These are phyloP conservation scores for Teleogryllus oceanicus DNA, from an alignment of 2,888 invertebrate genomes.

Conservation along the genomic window DNA sequence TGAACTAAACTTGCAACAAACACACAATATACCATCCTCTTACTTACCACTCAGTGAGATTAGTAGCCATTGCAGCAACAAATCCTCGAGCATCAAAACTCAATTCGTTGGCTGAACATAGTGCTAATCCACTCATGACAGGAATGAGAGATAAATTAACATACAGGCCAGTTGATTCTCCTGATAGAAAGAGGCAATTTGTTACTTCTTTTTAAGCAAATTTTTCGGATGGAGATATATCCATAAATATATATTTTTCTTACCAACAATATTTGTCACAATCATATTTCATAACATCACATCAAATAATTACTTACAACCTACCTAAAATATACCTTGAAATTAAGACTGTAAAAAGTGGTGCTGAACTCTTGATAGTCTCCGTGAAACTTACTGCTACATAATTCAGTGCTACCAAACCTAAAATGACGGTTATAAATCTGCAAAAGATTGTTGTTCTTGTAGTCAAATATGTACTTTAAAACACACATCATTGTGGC, in stretches of 20 bases:
- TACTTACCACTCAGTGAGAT: constrained; percentile 66
- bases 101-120: constrained; percentile 73
- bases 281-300: background rate
- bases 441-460: constrained; percentile 47
- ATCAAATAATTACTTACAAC: constrained; percentile 30
- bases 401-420: constrained; percentile 69
- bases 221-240: too few species aligned
- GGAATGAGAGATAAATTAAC: constrained; percentile 70
- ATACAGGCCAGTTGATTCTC: constrained; percentile 63
- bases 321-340: constrained; percentile 61
- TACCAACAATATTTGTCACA: too few species aligned
- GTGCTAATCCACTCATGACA: constrained; percentile 71
- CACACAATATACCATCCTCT: background rate
- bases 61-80: constrained; percentile 71
- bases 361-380: constrained; percentile 76
- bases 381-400: constrained; percentile 78
- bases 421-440: constrained; percentile 69
- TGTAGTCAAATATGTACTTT: background rate
- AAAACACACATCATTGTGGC: background rate
- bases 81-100: constrained; percentile 71
- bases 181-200: constrained; percentile 43
- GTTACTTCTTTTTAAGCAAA: too few species aligned
- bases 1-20: background rate
- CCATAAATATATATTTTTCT: too few species aligned
- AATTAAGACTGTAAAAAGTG: constrained; percentile 72